Evolutionary conservation across 2,797 vertebrate genomes (phyloP).

Genomic region (Acrossocheilus wenchowensis): DNA sequence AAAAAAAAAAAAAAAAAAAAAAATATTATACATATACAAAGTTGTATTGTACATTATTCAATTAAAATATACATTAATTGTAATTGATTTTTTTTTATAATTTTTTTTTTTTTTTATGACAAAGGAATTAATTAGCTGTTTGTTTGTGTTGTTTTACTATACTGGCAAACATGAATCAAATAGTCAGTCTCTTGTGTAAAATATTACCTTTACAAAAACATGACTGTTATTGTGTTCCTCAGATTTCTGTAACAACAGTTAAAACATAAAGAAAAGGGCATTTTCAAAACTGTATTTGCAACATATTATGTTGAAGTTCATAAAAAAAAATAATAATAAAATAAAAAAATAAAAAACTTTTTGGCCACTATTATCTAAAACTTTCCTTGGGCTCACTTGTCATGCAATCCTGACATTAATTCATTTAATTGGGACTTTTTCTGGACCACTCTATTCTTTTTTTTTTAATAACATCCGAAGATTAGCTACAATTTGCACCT

Average conservation of each 20-base stretch:
- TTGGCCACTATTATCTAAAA: background rate
- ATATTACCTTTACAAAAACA: background rate
- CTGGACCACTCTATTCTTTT: conserved; percentile 13
- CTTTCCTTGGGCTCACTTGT: conserved; percentile 9
- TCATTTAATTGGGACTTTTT: conserved; percentile 33
- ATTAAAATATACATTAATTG: background rate
- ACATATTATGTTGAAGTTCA: background rate
- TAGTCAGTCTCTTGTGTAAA: background rate
- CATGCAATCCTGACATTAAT: conserved; percentile 9
- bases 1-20: too few relatives aligned
- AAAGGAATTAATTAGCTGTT: background rate
- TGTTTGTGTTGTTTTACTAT: background rate
- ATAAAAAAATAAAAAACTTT: background rate
- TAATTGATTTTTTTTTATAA: accelerated
- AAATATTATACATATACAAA: too few relatives aligned
- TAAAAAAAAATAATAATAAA: background rate
- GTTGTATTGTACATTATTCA: background rate
- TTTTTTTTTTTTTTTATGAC: too few relatives aligned
- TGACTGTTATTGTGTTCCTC: background rate
- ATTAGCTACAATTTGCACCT: conserved; percentile 41
- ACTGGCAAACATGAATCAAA: background rate
- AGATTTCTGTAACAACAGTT: background rate
- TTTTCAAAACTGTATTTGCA: background rate
- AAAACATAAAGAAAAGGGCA: background rate
- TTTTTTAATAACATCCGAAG: conserved; percentile 21